Base-by-base conservation (phyloP, 2,797 vertebrate genomes). In the Oophaga sylvatica region DNA sequence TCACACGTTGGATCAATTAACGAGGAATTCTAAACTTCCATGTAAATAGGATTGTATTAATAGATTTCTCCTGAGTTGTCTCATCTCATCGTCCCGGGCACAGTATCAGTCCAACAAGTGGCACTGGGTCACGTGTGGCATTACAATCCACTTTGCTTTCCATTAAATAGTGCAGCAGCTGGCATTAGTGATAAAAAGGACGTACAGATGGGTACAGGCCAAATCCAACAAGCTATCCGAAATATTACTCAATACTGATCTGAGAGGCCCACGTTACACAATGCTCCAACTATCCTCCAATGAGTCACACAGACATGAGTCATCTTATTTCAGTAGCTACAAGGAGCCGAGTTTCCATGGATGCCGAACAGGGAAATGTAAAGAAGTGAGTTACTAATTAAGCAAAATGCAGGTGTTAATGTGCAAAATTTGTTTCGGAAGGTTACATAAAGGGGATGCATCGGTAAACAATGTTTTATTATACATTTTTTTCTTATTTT, bases 261-360 rank as follows among this genome's bases (percentile, higher is more conserved):
- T 15, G 10, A 22, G 20, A 22, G 71, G 41, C 20, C 70, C 11
- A 17, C 26, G 10, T 16, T 26, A 16, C 48, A 81, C 80, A 81
- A 67, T 67, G 62, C 80, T 81, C 26, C 22, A 41, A 17, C 80
- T 81, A 65, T 81, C 62, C 26, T 67, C 80, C 2, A 53, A 48
- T 48, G 60, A 19, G 13, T 81, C 62, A 81, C 80, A 67, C 26
- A 41, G 63, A 26, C 62, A 53, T 81, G 60, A 81, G 20, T 81
- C 80, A 81, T 76, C 45, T n/a, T 6, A 48, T 65, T 65, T 45
- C 62, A 81, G 53, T 67, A 81, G 65, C 41, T 67, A 29, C 62
- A 48, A 67, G 41, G 35, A 45, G 62, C 79, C 80, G 11, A 62
- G 62, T 81, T 67, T 81, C 62, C 62, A 67, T 77, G 83, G 83